Base-by-base conservation (phyloP, 2,113 vertebrate species). In the Dolichallabes microphthalmus region DNA sequence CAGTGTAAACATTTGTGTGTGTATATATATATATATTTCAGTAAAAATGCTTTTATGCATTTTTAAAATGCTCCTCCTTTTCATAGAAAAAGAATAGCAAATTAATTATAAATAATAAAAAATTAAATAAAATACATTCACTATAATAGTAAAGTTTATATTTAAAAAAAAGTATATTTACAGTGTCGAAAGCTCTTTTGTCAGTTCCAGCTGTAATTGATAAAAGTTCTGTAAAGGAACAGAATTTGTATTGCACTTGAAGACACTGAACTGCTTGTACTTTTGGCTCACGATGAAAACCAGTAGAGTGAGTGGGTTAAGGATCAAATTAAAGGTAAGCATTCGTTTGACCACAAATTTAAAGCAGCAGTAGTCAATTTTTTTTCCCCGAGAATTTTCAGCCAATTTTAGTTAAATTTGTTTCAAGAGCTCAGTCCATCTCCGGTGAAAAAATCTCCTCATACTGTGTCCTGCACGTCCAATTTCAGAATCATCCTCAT, bases 121-220 rank as follows among this genome's bases (percentile, higher is more conserved):
- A 97, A 98, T 96, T 96, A 97, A 98, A 98, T 97, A 98, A 95
- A 98, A 97, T 97, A 98, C 95, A 96, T 96, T 96, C 94, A 96
- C 95, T 96, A 95, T 94, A 96, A 96, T 96, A 96, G 94, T 95
- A 96, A 94, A 94, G 93, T 95, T 95, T 94, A 96, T 96, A 94
- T 95, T 94, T 95, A 94, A 94, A 90, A 94, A 93, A 93, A 94
- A 95, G 95, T 60, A 93, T 94, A 94, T 96, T 94, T 95, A 96
- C 96, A 95, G 94, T 94, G 93, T 86, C 94, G 93, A 94, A 96
- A 95, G 94, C 91, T 93, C 90, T 92, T 85, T 94, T 94, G 92
- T 92, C 91, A 96, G 95, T 94, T 95, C 94, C 95, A 94, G 95
- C 95, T 80, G 55, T 52, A 85, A 78, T 19, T 63, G 45, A 64